Evolutionary conservation across 92 coral and sea anemone genomes (phyloP), one percentile per base, ranked within the genome.

Genomic region (Parazoanthus darwini): DNA sequence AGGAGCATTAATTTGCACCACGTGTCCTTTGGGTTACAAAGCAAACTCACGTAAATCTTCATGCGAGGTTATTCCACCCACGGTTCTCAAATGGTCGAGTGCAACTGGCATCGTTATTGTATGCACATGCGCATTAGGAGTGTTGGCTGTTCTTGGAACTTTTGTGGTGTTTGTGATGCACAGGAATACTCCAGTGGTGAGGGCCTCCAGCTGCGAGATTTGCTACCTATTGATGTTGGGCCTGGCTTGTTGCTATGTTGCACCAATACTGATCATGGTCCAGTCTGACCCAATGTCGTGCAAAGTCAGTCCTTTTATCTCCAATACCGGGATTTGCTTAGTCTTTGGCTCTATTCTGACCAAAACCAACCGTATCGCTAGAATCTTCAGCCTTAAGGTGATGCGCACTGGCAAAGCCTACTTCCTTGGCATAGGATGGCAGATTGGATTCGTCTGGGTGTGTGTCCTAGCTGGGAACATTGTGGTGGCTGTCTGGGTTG

Each of bases 311-410:
- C 96, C 94, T 23, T 90, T 94, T 84, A 26, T 94, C n/a, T 71
- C 91, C 22, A 89, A 91, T 82, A 93, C 82, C 4, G 95, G 95
- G 7, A 84, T 93, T 25, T 88, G 90, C 63, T 71, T 91, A 80
- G 89, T 95, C 59, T 91, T 94, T 14, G 95, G 94, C n/a, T 89
- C 98, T 50, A 88, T 95, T 25, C 91, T 94, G 39, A 65, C 94
- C 6, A 95, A 95, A 82, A 95, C 98, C 42, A 95, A 94, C 90
- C 93, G 95, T 75, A 95, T 95, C 65, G 93, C 94, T 20, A 89
- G 98, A 74, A 95, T 95, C 43, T 95, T 95, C 89, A 92, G 96
- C 86, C 54, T 89, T 25, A 94, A 90, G 65, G 91, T 92, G 22
- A 95, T 95, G 98, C 93, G 94, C 50, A 94, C 93, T 6, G 94